phyloP scores from a whole-genome alignment of 2,888 invertebrate species.

The Hypomecis punctinalis region DNA sequence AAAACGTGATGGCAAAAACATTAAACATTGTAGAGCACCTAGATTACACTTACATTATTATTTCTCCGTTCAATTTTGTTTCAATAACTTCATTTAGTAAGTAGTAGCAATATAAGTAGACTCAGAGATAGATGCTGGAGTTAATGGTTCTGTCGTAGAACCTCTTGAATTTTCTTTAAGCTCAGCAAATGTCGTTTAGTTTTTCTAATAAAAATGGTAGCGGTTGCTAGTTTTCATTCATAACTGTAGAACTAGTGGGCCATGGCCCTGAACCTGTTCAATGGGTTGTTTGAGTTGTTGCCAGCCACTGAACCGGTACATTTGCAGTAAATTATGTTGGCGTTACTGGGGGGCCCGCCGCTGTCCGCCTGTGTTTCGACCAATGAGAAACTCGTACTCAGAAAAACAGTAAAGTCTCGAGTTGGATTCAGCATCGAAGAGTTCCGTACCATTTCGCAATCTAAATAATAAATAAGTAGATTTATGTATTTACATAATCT shows the following conservation, averaged over 20 bases:
- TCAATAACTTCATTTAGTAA: neutral
- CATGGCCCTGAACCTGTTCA: constrained; percentile 54
- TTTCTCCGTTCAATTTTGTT: neutral
- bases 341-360: neutral
- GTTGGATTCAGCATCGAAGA: too few relatives aligned
- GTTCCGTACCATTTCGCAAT: too few relatives aligned
- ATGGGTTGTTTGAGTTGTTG: constrained; percentile 30
- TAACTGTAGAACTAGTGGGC: constrained; percentile 50
- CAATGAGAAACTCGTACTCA: neutral
- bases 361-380: neutral
- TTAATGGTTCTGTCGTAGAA: neutral
- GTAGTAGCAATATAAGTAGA: neutral
- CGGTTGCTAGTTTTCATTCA: constrained; percentile 44
- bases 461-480: too few relatives aligned
- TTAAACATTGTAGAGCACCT: constrained; percentile 4
- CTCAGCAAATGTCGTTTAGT: neutral
- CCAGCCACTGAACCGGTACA: constrained; percentile 14
- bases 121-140: neutral
- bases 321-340: constrained; percentile 9
- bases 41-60: neutral
- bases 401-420: too few relatives aligned
- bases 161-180: neutral
- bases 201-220: constrained; percentile 26
- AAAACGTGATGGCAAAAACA: constrained; percentile 7
- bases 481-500: too few relatives aligned